phyloP scores from a whole-genome alignment of 2,797 vertebrate genomes.

The Silurus lanzhouensis region DNA sequence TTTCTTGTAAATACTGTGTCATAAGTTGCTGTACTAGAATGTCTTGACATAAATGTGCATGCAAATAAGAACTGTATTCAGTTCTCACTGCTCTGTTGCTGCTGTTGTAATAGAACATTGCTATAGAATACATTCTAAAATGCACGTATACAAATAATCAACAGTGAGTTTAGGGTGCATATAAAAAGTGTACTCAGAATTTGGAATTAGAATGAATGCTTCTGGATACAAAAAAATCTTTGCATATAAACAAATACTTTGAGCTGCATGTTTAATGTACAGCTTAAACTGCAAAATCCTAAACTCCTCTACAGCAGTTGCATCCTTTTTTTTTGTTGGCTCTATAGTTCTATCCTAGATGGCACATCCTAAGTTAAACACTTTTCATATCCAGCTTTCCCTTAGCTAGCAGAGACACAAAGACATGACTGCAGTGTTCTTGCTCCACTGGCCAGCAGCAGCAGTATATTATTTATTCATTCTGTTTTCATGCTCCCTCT shows the following conservation, averaged over 20 bases:
- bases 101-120: neutral
- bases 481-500: constrained; percentile 10
- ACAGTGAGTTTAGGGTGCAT: neutral
- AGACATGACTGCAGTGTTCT: constrained; percentile 6
- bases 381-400: neutral
- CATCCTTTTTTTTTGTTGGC: neutral
- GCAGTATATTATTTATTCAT: constrained; percentile 39
- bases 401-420: neutral
- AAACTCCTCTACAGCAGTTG: neutral
- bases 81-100: neutral
- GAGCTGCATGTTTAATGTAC: neutral
- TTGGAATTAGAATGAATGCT: neutral
- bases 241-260: neutral
- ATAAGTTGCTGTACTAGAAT: neutral
- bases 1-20: neutral
- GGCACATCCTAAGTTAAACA: neutral
- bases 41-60: neutral
- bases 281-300: neutral
- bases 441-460: constrained; percentile 17
- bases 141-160: neutral
- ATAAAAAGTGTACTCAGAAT: neutral
- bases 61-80: neutral
- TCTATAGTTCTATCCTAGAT: neutral
- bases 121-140: neutral
- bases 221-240: neutral